These are phyloP conservation scores for Catamblyrhynchus diadema DNA, from an alignment of 2,797 vertebrate species.

Conservation along the genomic window DNA sequence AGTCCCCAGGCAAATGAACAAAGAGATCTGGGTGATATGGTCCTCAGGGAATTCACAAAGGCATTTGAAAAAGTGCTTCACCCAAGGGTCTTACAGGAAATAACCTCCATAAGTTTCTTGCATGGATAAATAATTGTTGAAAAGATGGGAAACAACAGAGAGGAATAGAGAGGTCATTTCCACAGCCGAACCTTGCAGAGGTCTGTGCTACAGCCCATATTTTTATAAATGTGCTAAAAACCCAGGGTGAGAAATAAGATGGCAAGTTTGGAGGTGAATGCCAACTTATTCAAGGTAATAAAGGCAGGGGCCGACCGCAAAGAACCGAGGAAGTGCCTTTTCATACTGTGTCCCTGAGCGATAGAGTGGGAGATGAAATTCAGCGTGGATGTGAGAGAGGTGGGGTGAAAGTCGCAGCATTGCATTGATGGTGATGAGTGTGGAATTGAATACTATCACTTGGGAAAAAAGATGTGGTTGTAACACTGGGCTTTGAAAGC, in stretches of 20 bases:
- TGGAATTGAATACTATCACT: not conserved
- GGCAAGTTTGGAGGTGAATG: not conserved
- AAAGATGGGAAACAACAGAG: not conserved
- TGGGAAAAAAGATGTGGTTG: not conserved
- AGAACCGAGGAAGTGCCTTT: not conserved
- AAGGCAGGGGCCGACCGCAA: not conserved
- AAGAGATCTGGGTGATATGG: slow-evolving; percentile 40
- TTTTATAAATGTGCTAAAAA: not conserved
- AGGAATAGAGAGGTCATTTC: not conserved
- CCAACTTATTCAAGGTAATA: not conserved
- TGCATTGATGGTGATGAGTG: not conserved
- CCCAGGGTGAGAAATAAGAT: not conserved
- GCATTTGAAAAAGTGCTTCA: slow-evolving; percentile 38
- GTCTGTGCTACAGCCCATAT: not conserved
- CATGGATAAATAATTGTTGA: slow-evolving; percentile 19
- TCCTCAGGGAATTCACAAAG: slow-evolving; percentile 32
- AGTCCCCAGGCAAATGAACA: slow-evolving; percentile 36
- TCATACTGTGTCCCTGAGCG: not conserved
- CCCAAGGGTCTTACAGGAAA: slow-evolving; percentile 38
- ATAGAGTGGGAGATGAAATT: not conserved
- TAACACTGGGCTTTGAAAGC: not conserved
- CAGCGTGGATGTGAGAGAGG: not conserved
- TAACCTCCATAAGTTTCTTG: slow-evolving; percentile 5
- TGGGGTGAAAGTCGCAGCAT: not conserved
- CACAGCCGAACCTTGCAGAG: not conserved